Base-by-base conservation (phyloP, 2,113 vertebrate genomes). In the Varanus komodoensis region DNA sequence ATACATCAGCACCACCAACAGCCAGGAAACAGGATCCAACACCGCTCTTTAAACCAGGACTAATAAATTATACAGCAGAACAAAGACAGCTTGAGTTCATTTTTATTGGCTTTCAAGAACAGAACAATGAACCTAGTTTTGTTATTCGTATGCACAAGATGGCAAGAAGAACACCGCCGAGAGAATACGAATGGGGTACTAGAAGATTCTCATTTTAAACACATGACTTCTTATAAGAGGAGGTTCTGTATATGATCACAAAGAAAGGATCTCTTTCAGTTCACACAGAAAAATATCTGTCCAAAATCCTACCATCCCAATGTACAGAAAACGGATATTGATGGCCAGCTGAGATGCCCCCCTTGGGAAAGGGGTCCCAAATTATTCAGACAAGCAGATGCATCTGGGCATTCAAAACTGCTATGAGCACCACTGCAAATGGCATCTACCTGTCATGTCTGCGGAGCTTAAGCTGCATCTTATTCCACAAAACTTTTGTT, bases 1-100 rank as follows among this genome's bases (percentile, higher is more conserved):
- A 0, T 93, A 81, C 92, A 89, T 95, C 89, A 96, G 96, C 95
- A 96, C 94, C 95, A 96, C 96, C 96, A 95, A 94, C 77, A 95
- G 95, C 94, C 89, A 89, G 89, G 92, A 94, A 90, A 94, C 48
- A 92, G 90, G 94, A 88, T 84, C 48, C 64, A 77, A 78, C 3
- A 11, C 57, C 19, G 14, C 1, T 69, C 69, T 92, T 52, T 44
- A 69, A 1, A 0, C 80, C 44, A 64, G 77, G 11, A 85, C 84
- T 94, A 95, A 87, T 74, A 94, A 82, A 78, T 87, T 86, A 91
- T 23, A 86, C 32, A 93, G 80, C 85, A 88, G 94, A 95, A 94
- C 86, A 95, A 94, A 96, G 81, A 82, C 90, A 95, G 89, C 15
- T 89, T 90, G 91, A 94, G 92, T 75, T 97, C 88, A 93, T 90